A percentile compares a stretch with the other conserved stretches of the same genome.
These are phyloP conservation scores for Ctenochaetus hawaiiensis DNA, from an alignment of 2,797 vertebrate species.

Conservation along the genomic window DNA sequence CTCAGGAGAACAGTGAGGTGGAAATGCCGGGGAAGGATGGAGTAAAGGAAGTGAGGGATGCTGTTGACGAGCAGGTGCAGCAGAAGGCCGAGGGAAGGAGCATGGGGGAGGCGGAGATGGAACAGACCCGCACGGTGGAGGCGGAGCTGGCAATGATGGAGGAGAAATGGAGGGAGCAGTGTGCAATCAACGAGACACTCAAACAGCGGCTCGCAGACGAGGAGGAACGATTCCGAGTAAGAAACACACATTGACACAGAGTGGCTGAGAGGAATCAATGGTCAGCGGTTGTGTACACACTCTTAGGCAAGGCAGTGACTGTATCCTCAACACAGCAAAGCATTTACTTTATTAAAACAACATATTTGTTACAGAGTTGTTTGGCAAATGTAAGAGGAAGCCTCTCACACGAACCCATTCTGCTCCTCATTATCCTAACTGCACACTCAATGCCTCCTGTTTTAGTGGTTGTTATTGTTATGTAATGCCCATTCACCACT, in stretches of 20 bases:
- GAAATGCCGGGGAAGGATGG: constrained; percentile 15
- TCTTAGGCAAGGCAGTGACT: background rate
- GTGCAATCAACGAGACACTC: constrained; percentile 90
- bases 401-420: background rate
- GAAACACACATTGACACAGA: background rate
- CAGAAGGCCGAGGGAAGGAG: constrained; percentile 27
- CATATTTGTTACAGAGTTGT: background rate
- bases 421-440: background rate
- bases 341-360: background rate
- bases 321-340: background rate
- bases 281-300: background rate
- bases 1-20: constrained; percentile 11
- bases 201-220: constrained; percentile 90
- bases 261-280: background rate
- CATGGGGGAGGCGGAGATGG: constrained; percentile 84
- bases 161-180: constrained; percentile 96
- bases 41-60: constrained; percentile 11
- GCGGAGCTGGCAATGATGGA: constrained; percentile 95
- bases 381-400: background rate
- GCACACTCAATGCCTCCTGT: background rate
- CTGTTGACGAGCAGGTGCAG: background rate
- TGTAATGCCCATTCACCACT: background rate
- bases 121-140: constrained; percentile 89
- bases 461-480: background rate
- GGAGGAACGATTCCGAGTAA: constrained; percentile 92